Evolutionary conservation across 2,797 vertebrate genomes (phyloP).

Genomic region (Falco naumanni): DNA sequence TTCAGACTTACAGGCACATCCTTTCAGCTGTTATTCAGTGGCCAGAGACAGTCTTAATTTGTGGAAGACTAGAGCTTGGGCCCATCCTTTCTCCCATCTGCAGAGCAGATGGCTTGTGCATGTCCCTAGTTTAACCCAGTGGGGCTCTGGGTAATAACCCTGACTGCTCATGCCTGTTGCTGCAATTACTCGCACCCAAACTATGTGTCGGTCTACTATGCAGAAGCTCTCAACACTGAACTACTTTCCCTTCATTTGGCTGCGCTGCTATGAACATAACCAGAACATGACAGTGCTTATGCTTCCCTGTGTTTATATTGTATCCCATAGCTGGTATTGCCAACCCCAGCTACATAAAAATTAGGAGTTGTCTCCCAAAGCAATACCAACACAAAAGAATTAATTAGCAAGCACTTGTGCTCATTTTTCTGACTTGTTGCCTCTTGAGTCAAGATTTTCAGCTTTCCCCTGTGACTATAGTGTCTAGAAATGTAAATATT

Average conservation of each 20-base stretch:
- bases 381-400: neutral
- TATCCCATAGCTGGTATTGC: neutral
- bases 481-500: neutral
- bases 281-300: neutral
- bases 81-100: slow-evolving; percentile 8
- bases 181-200: slow-evolving; percentile 4
- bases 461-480: neutral
- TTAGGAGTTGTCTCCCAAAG: neutral
- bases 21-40: neutral
- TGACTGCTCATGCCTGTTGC: neutral
- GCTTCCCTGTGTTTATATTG: neutral
- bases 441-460: neutral
- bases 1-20: neutral
- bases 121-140: neutral
- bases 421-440: neutral
- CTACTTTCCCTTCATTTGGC: neutral
- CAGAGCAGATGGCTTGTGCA: slow-evolving; percentile 6
- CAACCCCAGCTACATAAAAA: neutral
- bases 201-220: neutral
- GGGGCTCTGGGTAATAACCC: neutral
- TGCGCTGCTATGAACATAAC: neutral
- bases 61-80: neutral
- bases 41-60: neutral
- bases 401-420: neutral
- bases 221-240: neutral